Evolutionary conservation across 35 echinoderm and acorn worm species (phyloP).

Genomic region (Acanthaster planci): DNA sequence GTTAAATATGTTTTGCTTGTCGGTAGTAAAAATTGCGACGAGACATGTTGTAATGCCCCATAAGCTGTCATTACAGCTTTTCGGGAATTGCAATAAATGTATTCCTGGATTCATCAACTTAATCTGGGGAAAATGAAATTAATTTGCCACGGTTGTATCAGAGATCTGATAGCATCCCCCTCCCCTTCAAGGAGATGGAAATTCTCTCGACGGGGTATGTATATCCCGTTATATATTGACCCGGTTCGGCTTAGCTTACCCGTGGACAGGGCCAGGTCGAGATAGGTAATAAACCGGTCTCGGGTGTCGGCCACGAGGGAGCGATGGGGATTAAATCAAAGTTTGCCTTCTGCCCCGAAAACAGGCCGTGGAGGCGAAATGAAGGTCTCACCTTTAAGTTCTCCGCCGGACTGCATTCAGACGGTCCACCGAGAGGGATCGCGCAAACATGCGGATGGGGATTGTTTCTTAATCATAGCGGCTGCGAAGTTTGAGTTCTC

Average conservation of each 20-base stretch:
- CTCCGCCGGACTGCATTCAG: not conserved
- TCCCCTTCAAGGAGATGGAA: too few species aligned
- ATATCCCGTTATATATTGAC: not conserved
- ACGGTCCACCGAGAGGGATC: not conserved
- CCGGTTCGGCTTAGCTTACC: not conserved
- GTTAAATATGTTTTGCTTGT: too few species aligned
- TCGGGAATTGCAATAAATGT: too few species aligned
- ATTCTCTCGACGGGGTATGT: too few species aligned
- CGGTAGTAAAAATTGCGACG: too few species aligned
- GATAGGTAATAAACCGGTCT: not conserved
- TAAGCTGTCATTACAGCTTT: too few species aligned
- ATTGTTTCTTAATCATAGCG: slow-evolving; percentile 7
- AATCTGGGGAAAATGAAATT: too few species aligned
- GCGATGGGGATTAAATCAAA: not conserved
- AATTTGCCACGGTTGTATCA: too few species aligned
- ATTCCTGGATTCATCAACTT: too few species aligned
- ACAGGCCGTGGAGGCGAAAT: not conserved
- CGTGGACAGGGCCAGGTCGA: not conserved
- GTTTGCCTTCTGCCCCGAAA: not conserved
- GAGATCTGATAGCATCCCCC: too few species aligned
- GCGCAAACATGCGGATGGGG: not conserved
- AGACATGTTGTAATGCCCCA: too few species aligned
- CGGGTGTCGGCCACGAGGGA: not conserved
- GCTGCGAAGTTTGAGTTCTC: not conserved
- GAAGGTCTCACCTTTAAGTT: not conserved